phyloP scores from a whole-genome alignment of 2,113 vertebrate genomes.

The Cnemophilus loriae region DNA sequence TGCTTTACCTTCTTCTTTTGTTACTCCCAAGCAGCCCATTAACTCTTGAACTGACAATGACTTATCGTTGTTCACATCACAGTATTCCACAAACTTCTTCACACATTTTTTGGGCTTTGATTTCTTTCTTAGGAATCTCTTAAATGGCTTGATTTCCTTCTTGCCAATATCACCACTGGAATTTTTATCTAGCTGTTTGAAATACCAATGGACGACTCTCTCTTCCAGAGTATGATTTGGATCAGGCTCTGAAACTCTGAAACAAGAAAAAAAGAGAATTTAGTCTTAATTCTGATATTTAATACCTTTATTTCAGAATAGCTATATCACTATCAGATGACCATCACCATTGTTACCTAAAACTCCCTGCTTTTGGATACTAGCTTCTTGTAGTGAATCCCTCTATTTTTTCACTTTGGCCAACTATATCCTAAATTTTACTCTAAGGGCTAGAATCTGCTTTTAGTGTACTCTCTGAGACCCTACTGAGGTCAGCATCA shows the following conservation, averaged over 20 bases:
- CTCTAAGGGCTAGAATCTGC: background rate
- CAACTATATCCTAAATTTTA: background rate
- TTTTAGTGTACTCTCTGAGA: background rate
- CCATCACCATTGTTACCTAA: background rate
- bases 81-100: conserved; percentile 96
- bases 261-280: background rate
- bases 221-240: conserved; percentile 96
- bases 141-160: conserved; percentile 97
- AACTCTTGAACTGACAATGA: conserved; percentile 89
- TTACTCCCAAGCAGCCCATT: conserved; percentile 92
- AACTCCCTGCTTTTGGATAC: background rate
- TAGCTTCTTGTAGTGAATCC: background rate
- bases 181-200: conserved; percentile 92
- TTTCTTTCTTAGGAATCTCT: conserved; percentile 92
- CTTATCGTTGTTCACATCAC: conserved; percentile 89
- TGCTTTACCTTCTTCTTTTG: conserved; percentile 83
- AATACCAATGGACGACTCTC: conserved; percentile 96
- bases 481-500: background rate
- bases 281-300: background rate
- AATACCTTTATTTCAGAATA: background rate
- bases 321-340: background rate
- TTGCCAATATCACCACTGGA: conserved; percentile 92
- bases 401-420: background rate
- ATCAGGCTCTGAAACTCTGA: conserved; percentile 89
- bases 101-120: conserved; percentile 97